Conservation (phyloP, 2,797 vertebrate species). For the Sebastolobus alascanus region DNA sequence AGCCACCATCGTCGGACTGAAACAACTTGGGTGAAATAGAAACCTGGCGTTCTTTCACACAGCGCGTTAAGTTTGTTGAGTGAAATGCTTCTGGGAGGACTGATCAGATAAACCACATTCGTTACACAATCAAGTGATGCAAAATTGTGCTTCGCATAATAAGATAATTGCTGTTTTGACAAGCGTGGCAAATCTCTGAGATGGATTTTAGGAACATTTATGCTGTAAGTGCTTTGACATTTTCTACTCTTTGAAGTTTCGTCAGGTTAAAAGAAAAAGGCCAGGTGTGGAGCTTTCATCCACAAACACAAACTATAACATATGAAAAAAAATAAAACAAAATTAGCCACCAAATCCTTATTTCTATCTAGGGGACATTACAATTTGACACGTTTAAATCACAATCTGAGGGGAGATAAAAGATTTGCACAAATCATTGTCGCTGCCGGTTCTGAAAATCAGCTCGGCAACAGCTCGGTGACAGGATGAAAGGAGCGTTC, state of each 20-base stretch:
- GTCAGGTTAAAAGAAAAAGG: background rate
- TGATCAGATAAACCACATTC: slow-evolving; percentile 16
- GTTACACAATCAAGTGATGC: background rate
- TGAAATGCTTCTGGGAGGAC: background rate
- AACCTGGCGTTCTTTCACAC: slow-evolving; percentile 1
- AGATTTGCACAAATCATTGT: slow-evolving; percentile 32
- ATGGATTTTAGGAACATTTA: background rate
- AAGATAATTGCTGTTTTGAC: slow-evolving; percentile 38
- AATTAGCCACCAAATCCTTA: slow-evolving; percentile 11
- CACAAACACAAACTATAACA: background rate
- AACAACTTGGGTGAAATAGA: slow-evolving; percentile 10
- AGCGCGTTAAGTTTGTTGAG: slow-evolving; percentile 1
- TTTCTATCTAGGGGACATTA: slow-evolving; percentile 12
- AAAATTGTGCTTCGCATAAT: background rate
- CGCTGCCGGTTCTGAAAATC: slow-evolving; percentile 52
- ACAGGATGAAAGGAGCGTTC: slow-evolving; percentile 67
- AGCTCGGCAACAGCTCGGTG: slow-evolving; percentile 46
- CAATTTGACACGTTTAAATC: slow-evolving; percentile 16
- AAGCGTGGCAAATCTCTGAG: slow-evolving; percentile 1
- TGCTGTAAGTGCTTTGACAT: background rate
- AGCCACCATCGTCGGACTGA: background rate
- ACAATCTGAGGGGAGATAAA: slow-evolving; percentile 1
- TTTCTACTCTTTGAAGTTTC: slow-evolving; percentile 18
- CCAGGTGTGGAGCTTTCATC: background rate
- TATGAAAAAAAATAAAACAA: background rate